Evolutionary conservation across 2,888 invertebrate genomes (phyloP), one percentile per base, ranked within the genome.

Genomic region (Xestia xanthographa): DNA sequence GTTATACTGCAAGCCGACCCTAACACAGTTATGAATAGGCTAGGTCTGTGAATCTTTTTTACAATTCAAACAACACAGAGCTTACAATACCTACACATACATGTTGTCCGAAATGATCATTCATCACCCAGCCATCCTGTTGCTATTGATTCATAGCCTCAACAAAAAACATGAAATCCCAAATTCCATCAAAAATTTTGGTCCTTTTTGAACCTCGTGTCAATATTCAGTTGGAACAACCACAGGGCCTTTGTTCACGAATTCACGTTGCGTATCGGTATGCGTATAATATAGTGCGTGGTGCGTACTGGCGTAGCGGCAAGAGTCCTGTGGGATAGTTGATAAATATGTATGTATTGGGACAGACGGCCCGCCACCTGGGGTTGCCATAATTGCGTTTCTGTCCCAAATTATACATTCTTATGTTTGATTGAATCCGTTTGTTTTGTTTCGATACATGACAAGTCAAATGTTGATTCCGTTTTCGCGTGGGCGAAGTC

Each of bases 291-390:
- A 79, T 86, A 86, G 74, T n/a, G 38, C 38, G 38, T 63, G 14
- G 63, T 63, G 60, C 60, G 60, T 60, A 60, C 11, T 34, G 58
- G 62, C 6, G n/a, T 89, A 87, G 88, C 87, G 84, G 83, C 81
- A 85, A 82, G 83, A 77, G 84, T 86, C 91, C 90, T 87, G 69
- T 68, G 88, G 89, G 87, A 75, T 63, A 67, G 20, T 71, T 90
- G 89, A 94, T 94, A 94, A 84, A 94, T 94, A 94, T 94, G 93
- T 93, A 94, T 94, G 92, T 90, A 85, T 85, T 71, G 90, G 86
- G 90, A 85, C 87, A 89, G 88, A 80, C 87, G 82, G 83, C 79
- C 77, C 91, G 91, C 89, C 94, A 94, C 93, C 93, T 93, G 93
- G 91, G 92, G 66, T 89, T 86, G 66, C 77, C 78, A 91, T 93